Base-by-base conservation (phyloP, 1,140 invertebrate species). In the Lasioglossum albipes region DNA sequence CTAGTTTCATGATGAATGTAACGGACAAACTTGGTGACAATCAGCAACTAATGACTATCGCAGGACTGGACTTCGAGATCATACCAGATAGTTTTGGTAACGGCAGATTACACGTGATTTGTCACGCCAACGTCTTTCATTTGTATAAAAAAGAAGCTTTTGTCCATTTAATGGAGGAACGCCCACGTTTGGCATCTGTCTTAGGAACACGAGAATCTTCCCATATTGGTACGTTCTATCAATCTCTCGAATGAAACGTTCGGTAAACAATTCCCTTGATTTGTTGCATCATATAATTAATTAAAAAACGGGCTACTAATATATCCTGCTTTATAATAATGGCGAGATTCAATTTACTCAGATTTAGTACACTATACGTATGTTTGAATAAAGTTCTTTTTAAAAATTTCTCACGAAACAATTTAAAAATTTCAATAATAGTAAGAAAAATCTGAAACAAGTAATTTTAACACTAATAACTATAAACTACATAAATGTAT, bases 171-270 rank as follows among this genome's bases (percentile, higher is more conserved):
- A 95, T 95, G 80, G 95, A 96, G 89, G 95, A 96, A 90, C 93
- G 94, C 84, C 95, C 95, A 42, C 94, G 95, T 88, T 93, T 96
- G 52, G 95, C 95, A 45, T 95, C 95, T 5, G 95, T 96, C 49
- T 93, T 96, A 89, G 95, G 95, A 75, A 95, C 95, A 57, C 94
- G 95, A 59, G 95, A 95, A 90, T 94, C 94, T 36, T 92, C 93
- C 75, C 91, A 90, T 42, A 89, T 84, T 57, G 89, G 92, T 93
- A 90, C 82, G 52, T 84, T 49, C 22, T 41, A 16, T n/a, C 7
- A 59, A 59, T 59, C 13, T 16, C 16, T 3, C 52, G 3, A 18
- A 54, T 2, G 3, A 36, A 36, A 36, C 36, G 36, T 4, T 36
- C 36, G 36, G 36, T 36, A 36, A 36, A 36, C 36, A 36, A 36